Percentiles rank a stretch among this genome's conserved stretches.
Conservation (phyloP, 2,888 invertebrate species). For the Cataglyphis albicans region DNA sequence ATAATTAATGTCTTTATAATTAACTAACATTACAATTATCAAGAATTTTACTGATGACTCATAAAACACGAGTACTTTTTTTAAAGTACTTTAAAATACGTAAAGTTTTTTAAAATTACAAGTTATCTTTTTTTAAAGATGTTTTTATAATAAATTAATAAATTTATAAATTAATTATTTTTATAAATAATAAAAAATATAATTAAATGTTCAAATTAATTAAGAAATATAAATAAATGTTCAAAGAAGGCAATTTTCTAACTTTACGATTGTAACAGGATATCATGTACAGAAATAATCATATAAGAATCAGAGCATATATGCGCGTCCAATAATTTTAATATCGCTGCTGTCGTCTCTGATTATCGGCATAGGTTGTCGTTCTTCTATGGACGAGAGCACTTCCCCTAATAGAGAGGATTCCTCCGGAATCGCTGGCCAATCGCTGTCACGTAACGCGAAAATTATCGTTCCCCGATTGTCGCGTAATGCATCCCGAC, state of each 20-base stretch:
- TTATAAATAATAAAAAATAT: background rate
- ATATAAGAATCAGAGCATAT: slow-evolving; percentile 70
- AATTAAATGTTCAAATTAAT: no score
- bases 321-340: slow-evolving; percentile 67
- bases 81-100: background rate
- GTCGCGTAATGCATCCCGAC: slow-evolving; percentile 70
- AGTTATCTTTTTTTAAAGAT: no score
- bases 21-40: background rate
- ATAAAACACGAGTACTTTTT: background rate
- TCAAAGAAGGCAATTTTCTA: background rate
- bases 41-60: background rate
- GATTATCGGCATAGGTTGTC: slow-evolving; percentile 52
- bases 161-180: background rate
- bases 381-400: slow-evolving; percentile 30
- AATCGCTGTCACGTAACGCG: slow-evolving; percentile 73
- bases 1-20: slow-evolving; percentile 32
- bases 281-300: slow-evolving; percentile 64
- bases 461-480: slow-evolving; percentile 76
- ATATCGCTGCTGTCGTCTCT: slow-evolving; percentile 63
- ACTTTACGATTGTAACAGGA: background rate
- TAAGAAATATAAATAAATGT: background rate
- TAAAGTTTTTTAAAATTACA: no score
- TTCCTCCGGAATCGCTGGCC: slow-evolving; percentile 27
- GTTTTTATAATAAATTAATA: no score
- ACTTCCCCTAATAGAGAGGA: slow-evolving; percentile 26